Evolutionary conservation across 2,113 vertebrate genomes (phyloP), one percentile per base, ranked within the genome.

Genomic region (Pelmatolapia mariae): DNA sequence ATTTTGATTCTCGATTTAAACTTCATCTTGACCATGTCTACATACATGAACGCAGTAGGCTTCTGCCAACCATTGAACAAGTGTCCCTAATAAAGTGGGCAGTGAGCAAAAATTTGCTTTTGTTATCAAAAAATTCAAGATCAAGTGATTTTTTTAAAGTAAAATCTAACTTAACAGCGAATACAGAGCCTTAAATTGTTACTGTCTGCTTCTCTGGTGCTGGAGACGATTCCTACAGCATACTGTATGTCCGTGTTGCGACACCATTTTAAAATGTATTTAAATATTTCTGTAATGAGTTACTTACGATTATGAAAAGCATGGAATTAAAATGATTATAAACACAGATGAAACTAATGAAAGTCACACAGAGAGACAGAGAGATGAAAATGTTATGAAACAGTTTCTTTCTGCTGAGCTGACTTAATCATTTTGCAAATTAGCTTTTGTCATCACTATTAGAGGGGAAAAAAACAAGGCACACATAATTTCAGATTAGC

Each of bases 401-500:
- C 24, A 7, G 5, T 82, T 84, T 81, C 22, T 56, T 86, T 80
- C 31, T 57, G 76, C 33, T 86, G 53, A 83, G 33, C 38, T 63
- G 45, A 80, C 8, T 52, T 86, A 81, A 87, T 91, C 54, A 80
- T 82, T 33, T 80, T 7, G 18, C 59, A 86, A 83, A 91, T 88
- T 26, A 91, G 63, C 45, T 86, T 90, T 45, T 86, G 24, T 81
- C 38, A 22, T 90, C 31, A 68, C 56, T 83, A 52, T 47, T 88
- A 84, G 13, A 54, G 50, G 8, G 12, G 19, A 9, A n/a, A 54
- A 59, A 59, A 18, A 29, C 8, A 26, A 68, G 10, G 18, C 19
- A 29, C 78, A 63, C 19, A 66, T 54, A 50, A 82, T 76, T 89
- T 73, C 8, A 76, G n/a, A 84, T 89, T 52, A 61, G 61, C 73